Conservation (phyloP, 2,797 vertebrate species). For the Oreochromis mossambicus region DNA sequence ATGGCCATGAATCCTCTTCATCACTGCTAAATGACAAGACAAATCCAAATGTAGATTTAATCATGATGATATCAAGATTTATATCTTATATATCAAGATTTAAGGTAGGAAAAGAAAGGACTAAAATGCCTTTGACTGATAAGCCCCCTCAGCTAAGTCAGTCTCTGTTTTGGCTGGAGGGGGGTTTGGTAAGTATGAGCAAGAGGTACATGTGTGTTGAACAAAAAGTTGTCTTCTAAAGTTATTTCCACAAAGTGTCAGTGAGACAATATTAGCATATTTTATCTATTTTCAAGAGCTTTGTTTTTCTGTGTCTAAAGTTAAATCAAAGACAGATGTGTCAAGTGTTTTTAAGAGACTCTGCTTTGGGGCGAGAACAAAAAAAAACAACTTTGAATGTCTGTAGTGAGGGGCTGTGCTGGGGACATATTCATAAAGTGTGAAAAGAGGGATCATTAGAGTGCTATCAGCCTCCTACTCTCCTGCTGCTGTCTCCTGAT, state of each 20-base stretch:
- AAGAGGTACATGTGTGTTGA: not conserved
- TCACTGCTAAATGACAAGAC: not conserved
- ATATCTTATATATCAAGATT: not conserved
- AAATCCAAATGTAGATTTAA: not conserved
- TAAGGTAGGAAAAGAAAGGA: not conserved
- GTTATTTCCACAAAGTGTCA: not conserved
- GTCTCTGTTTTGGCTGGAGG: not conserved
- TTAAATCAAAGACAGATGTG: not conserved
- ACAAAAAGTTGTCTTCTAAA: not conserved
- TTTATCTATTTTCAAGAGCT: not conserved
- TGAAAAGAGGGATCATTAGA: conserved; percentile 39
- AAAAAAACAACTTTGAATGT: not conserved
- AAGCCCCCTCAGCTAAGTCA: not conserved
- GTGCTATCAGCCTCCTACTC: conserved; percentile 42
- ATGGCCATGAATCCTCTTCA: not conserved
- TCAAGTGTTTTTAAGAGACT: not conserved
- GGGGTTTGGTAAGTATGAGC: not conserved
- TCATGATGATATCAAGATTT: not conserved
- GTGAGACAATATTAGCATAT: not conserved
- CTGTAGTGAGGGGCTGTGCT: not conserved
- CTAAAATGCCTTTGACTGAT: not conserved
- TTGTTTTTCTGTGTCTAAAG: not conserved
- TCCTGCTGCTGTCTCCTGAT: conserved; percentile 13
- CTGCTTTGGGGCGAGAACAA: not conserved
- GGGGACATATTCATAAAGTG: not conserved